Evolutionary conservation across 2,888 invertebrate species (phyloP), one percentile per base, ranked within the genome.

Genomic region (Drosophila antonietae): DNA sequence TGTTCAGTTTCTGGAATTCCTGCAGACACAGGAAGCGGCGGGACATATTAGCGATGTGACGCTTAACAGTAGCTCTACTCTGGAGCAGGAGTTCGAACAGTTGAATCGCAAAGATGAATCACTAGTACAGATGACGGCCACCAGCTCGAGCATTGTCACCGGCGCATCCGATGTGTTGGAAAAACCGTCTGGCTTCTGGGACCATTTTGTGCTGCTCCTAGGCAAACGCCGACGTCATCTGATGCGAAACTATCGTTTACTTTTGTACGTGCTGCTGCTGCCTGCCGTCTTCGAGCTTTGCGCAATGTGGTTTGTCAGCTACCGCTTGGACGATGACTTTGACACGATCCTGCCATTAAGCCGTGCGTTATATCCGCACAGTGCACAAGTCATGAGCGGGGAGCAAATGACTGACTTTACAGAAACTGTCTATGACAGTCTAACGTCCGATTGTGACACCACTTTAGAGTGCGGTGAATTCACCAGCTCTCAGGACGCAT

Each of bases 241-340:
- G 77, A 90, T 91, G 3, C 93, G 95, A 55, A 95, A 95, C 89
- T 94, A 94, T 81, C 88, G 91, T 3, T 92, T 95, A 14, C 88
- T 95, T 43, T 93, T 95, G 74, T 94, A 95, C 72, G 93, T 95
- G 53, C 83, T 95, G 12, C 83, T 94, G 8, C 91, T 96, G 66
- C 96, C 96, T 0, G 94, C 94, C 0, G 78, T 95, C 65, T 95
- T 96, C 91, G 95, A 95, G 80, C 92, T 94, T 0, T 91, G 94
- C 23, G 95, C 96, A n/a, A 95, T 96, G 95, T 95, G 94, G 47
- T 95, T 95, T 93, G 94, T 95, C 31, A 93, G 94, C 88, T 94
- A 95, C 73, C 93, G 95, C 0, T 94, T 95, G 23, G 95, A 95
- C 3, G 94, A 94, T 8, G 95, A 95, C 84, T 94, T 94, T 81